Conservation (phyloP, 2,797 vertebrate species). For the Rhinogobio ventralis region DNA sequence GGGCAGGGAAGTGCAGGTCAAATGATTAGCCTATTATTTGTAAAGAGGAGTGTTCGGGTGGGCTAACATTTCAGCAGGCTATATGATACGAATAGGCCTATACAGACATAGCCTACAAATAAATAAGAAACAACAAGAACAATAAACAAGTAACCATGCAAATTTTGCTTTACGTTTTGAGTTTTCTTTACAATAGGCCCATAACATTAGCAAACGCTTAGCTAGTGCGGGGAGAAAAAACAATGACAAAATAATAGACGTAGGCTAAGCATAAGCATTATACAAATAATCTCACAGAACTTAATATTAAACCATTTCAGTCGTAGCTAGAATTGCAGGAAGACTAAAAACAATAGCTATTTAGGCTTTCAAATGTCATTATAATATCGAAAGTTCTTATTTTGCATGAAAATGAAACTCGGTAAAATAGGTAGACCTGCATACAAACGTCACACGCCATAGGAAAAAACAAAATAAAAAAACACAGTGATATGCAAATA, state of each 20-base stretch:
- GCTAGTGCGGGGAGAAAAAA: too few relatives aligned
- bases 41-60: background rate
- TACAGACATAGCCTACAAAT: background rate
- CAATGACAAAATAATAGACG: background rate
- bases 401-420: background rate
- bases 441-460: background rate
- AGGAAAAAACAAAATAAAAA: background rate
- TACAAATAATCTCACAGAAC: background rate
- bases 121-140: too few relatives aligned
- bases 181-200: background rate
- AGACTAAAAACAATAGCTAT: background rate
- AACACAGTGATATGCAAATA: background rate
- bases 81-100: too few relatives aligned
- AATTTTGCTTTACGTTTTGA: too few relatives aligned
- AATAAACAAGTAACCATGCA: background rate
- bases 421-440: background rate
- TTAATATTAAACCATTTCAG: background rate
- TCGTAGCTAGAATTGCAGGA: background rate
- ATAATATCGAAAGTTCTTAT: background rate
- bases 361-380: background rate
- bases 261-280: background rate
- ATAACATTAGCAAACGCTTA: background rate
- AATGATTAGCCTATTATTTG: background rate
- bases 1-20: background rate
- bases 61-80: background rate